Percentiles rank a stretch among this genome's conserved stretches.
phyloP scores from a whole-genome alignment of 2,888 invertebrate genomes.

The Rotaria macrura region DNA sequence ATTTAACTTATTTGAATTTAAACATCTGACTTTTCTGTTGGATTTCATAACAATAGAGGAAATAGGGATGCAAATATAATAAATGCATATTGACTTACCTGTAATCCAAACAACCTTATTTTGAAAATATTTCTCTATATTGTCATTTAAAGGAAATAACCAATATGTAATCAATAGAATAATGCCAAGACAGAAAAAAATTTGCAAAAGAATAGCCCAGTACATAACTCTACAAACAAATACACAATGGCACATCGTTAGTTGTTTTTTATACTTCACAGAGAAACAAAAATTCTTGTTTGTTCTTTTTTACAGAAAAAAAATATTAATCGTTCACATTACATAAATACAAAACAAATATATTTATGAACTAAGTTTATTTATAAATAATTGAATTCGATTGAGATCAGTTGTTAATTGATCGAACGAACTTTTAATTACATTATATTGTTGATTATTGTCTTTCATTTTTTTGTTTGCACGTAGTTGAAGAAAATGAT shows the following conservation, averaged over 20 bases:
- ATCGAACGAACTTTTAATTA: neutral
- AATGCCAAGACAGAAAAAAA: neutral
- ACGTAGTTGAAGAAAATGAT: neutral
- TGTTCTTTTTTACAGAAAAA: neutral
- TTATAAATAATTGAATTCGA: neutral
- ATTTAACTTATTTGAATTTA: too few relatives aligned
- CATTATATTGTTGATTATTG: neutral
- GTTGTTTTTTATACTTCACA: neutral
- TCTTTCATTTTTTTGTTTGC: neutral
- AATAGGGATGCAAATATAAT: too few relatives aligned
- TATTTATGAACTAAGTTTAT: neutral
- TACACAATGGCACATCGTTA: neutral
- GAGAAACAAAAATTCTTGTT: neutral
- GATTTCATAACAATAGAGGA: too few relatives aligned
- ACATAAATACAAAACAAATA: neutral
- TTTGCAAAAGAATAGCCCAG: neutral
- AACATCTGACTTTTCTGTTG: too few relatives aligned
- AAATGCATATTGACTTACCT: neutral
- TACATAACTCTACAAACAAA: neutral
- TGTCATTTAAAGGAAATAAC: neutral
- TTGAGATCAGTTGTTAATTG: constrained; percentile 4
- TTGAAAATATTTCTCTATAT: neutral
- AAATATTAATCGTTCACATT: neutral
- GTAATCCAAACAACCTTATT: constrained; percentile 17
- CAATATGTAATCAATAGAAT: neutral